A percentile compares a stretch with the other conserved stretches of the same genome.
These are phyloP conservation scores for Cryptus viduatorius DNA, from an alignment of 2,888 invertebrate species.

Conservation along the genomic window DNA sequence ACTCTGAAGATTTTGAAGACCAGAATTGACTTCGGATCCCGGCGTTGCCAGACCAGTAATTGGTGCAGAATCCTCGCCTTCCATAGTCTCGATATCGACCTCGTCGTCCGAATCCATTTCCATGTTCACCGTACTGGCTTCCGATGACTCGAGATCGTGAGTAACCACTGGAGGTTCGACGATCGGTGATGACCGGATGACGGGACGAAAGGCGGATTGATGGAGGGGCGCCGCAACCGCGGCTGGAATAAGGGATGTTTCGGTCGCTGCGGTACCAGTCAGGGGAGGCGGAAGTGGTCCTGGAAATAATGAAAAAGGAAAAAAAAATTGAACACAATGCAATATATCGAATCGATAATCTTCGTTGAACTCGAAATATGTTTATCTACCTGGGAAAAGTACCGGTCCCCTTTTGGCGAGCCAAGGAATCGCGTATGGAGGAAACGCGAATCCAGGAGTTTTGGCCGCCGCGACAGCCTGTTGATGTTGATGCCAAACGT, in stretches of 20 bases:
- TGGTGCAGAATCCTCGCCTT: slow-evolving; percentile 87
- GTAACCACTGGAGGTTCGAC: slow-evolving; percentile 77
- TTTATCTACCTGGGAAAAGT: slow-evolving; percentile 79
- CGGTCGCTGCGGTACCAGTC: slow-evolving; percentile 79
- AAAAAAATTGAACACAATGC: neutral
- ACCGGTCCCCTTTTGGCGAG: slow-evolving; percentile 88
- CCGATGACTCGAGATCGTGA: slow-evolving; percentile 76
- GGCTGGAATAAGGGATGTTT: slow-evolving; percentile 78
- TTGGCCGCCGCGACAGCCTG: slow-evolving; percentile 81
- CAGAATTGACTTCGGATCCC: slow-evolving; percentile 70
- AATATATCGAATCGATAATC: neutral
- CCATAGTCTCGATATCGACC: slow-evolving; percentile 95
- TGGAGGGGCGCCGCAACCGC: slow-evolving; percentile 81
- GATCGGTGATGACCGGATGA: slow-evolving; percentile 81
- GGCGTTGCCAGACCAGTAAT: slow-evolving; percentile 67
- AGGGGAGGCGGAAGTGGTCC: slow-evolving; percentile 85
- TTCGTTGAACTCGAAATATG: neutral
- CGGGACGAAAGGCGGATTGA: slow-evolving; percentile 88
- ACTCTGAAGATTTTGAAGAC: slow-evolving; percentile 73
- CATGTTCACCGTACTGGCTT: slow-evolving; percentile 83
- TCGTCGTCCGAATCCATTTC: slow-evolving; percentile 92
- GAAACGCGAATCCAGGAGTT: slow-evolving; percentile 87
- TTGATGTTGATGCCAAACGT: slow-evolving; percentile 91
- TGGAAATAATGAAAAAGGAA: slow-evolving; percentile 72
- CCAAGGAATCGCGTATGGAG: slow-evolving; percentile 88